These are phyloP conservation scores for Halichoeres trimaculatus DNA, from an alignment of 2,113 vertebrate genomes.

Conservation along the genomic window DNA sequence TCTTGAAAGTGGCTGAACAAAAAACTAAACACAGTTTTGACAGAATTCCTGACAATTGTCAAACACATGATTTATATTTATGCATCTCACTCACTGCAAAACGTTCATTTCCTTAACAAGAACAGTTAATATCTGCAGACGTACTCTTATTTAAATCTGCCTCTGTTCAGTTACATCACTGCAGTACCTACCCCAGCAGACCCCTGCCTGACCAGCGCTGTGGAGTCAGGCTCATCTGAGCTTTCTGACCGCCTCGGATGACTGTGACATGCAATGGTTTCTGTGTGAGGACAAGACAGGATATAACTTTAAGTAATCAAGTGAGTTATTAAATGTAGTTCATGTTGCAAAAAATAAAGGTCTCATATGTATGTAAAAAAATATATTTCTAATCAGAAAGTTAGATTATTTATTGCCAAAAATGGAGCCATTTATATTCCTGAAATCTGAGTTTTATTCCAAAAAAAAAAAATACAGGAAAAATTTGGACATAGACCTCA, in stretches of 20 bases:
- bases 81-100: neutral
- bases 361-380: no score
- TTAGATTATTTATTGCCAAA: no score
- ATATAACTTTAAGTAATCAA: neutral
- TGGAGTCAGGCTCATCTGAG: constrained; percentile 88
- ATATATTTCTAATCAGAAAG: no score
- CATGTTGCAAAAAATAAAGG: no score
- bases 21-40: no score
- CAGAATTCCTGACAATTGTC: no score
- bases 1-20: no score
- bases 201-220: constrained; percentile 93
- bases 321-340: no score
- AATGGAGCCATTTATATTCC: no score
- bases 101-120: neutral
- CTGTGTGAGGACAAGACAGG: constrained; percentile 73
- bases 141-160: neutral
- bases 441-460: neutral
- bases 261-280: constrained; percentile 88
- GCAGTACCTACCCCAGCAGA: constrained; percentile 88
- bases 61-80: neutral
- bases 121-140: no score
- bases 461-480: neutral
- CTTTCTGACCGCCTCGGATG: constrained; percentile 85
- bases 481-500: neutral
- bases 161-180: neutral